Base-by-base conservation (phyloP, 2,113 vertebrate genomes). In the Capreolus pygargus region DNA sequence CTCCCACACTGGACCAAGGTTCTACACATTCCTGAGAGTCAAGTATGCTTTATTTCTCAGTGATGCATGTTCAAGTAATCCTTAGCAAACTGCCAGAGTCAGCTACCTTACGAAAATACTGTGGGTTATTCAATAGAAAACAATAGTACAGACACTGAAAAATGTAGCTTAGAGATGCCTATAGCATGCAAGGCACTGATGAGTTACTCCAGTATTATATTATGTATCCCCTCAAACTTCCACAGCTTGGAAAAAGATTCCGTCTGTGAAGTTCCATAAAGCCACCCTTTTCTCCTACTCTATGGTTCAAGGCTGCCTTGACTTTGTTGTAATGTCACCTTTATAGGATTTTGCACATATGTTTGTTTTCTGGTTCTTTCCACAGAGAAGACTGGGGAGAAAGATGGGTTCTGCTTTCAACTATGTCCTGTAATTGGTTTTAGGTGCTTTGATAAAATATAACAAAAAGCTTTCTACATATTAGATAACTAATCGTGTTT, bases 61-160 rank as follows among this genome's bases (percentile, higher is more conserved):
- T 45, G 64, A 89, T 54, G 88, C 88, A 45, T 15, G 54, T 14
- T 93, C 88, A 88, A 55, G 58, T 39, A 70, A 70, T 96, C 45
- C 79, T 87, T 86, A 86, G 58, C 19, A 93, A 88, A 94, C 10
- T 78, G 39, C 50, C 78, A 85, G 89, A 95, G 50, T 76, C 85
- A 92, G 67, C 17, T 79, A 92, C 91, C 86, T 95, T 94, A 83
- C 14, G 36, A 91, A 96, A 98, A 97, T 89, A 97, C 93, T 98
- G 94, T 91, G 82, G 17, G 7, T 70, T 79, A 86, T 84, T 93
- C 50, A 84, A 89, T 21, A 95, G 84, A 81, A 96, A 92, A 89
- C 47, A 36, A 70, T 43, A 79, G 11, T 11, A 85, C 30, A 87
- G 82, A 76, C 33, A 91, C 28, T 58, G 13, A 33, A 43, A 81